Evolutionary conservation across 92 coral and sea anemone genomes (phyloP), one percentile per base, ranked within the genome.

Genomic region (Micromussa lordhowensis): DNA sequence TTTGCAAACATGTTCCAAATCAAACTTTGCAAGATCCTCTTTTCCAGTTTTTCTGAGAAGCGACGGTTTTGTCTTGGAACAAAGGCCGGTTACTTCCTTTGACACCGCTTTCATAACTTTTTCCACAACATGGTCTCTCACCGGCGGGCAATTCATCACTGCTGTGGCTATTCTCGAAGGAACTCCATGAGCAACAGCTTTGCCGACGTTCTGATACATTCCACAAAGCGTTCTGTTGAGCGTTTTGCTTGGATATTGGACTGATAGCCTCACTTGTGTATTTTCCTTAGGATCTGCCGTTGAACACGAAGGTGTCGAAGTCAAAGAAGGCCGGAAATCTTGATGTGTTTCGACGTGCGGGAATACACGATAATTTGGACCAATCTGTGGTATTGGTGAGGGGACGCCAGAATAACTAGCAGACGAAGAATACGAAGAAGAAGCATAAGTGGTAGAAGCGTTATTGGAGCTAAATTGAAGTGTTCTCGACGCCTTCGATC

Each of bases 21-120:
- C 92, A 71, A 85, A 93, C 59, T 91, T 89, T 48, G 53, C 75
- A 6, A 93, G 83, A 31, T 93, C 84, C 21, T 85, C 94, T 72
- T 93, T 92, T 55, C n/a, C 77, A 1, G 87, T 19, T 80, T 92
- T 90, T 53, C 93, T 80, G 77, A 94, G 36, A 22, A 92, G 91
- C 22, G 94, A 94, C 4, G 95, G 97, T 36, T 87, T 82, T 59
- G 68, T 64, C 68, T 66, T 64, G 71, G 29, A 64, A 21, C 71
- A 64, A n/a, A 28, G 35, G 57, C 57, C 57, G 31, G 80, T 30
- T 35, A 76, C 44, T 40, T 76, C 80, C 48, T 76, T 7, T 10
- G 28, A 30, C 31, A 55, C 28, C n/a, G 18, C 48, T 34, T 61
- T 40, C 51, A 89, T 49, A 5, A 57, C 58, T 63, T 89, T 89